Conservation (phyloP, 2,113 vertebrate genomes). For the Egretta garzetta region DNA sequence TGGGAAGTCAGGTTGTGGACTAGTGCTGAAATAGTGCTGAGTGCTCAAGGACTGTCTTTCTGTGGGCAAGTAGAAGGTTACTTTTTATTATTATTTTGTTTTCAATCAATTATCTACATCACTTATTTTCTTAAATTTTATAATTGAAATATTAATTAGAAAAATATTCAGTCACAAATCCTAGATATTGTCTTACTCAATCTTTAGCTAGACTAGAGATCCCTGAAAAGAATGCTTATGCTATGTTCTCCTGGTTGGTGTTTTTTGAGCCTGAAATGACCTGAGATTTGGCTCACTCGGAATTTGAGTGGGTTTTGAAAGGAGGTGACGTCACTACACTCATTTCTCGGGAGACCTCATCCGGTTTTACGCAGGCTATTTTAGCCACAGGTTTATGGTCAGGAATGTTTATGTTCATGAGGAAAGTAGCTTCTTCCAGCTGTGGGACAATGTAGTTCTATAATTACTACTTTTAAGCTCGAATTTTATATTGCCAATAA, state of each 20-base stretch:
- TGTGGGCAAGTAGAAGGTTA: not conserved
- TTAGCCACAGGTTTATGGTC: slow-evolving; percentile 36
- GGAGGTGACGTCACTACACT: not conserved
- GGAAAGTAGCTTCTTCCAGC: slow-evolving; percentile 17
- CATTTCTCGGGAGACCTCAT: slow-evolving; percentile 47
- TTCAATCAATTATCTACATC: not conserved
- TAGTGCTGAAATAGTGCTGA: not conserved
- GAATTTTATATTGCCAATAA: not conserved
- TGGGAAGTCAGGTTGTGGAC: not conserved
- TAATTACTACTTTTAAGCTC: not conserved
- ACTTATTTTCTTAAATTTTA: not conserved
- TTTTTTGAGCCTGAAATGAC: slow-evolving; percentile 45
- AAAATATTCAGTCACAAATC: not conserved
- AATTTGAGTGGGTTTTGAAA: slow-evolving; percentile 33
- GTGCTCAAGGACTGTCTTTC: not conserved
- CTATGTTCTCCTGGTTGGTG: not conserved
- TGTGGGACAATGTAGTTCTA: not conserved
- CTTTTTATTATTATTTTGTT: not conserved
- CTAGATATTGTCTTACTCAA: not conserved
- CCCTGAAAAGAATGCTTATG: not conserved
- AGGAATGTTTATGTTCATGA: slow-evolving; percentile 1
- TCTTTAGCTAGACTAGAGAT: not conserved
- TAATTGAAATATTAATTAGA: not conserved
- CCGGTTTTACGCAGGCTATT: not conserved
- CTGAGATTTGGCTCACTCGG: not conserved